Percentiles rank a stretch among this genome's conserved stretches.
Conservation (phyloP, 2,113 vertebrate genomes). For the Lampris megalopsis region DNA sequence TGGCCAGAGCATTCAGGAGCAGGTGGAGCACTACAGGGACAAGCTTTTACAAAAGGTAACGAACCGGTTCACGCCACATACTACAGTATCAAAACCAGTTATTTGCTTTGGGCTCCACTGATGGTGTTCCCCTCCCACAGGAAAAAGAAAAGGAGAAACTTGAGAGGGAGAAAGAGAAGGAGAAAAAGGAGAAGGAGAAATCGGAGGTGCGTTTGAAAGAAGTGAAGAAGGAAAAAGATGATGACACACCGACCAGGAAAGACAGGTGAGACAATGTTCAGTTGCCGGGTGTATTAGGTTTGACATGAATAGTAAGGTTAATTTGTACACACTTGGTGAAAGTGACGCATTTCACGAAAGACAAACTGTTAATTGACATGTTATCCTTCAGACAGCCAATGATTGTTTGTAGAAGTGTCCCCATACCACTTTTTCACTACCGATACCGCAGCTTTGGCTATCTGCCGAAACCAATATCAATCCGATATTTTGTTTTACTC, state of each 20-base stretch:
- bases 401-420: too few relatives aligned
- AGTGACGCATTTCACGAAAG: too few relatives aligned
- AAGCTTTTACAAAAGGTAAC: conserved; percentile 94
- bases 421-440: too few relatives aligned
- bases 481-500: too few relatives aligned
- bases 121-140: conserved; percentile 65
- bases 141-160: conserved; percentile 95
- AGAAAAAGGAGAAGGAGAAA: conserved; percentile 91
- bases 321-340: too few relatives aligned
- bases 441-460: too few relatives aligned
- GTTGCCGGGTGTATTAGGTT: background rate
- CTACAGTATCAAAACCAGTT: background rate
- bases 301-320: background rate
- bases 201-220: conserved; percentile 91
- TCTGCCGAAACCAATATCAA: too few relatives aligned
- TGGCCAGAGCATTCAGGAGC: conserved; percentile 95
- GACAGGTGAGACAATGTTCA: conserved; percentile 85
- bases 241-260: conserved; percentile 94
- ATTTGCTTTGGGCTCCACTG: background rate
- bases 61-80: too few relatives aligned
- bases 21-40: conserved; percentile 98
- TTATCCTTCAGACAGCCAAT: too few relatives aligned
- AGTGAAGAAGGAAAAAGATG: conserved; percentile 85
- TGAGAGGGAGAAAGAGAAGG: conserved; percentile 93
- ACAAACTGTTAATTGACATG: too few relatives aligned